These are phyloP conservation scores for Brachyhypopomus occidentalis DNA, from an alignment of 2,113 vertebrate genomes.

Conservation along the genomic window DNA sequence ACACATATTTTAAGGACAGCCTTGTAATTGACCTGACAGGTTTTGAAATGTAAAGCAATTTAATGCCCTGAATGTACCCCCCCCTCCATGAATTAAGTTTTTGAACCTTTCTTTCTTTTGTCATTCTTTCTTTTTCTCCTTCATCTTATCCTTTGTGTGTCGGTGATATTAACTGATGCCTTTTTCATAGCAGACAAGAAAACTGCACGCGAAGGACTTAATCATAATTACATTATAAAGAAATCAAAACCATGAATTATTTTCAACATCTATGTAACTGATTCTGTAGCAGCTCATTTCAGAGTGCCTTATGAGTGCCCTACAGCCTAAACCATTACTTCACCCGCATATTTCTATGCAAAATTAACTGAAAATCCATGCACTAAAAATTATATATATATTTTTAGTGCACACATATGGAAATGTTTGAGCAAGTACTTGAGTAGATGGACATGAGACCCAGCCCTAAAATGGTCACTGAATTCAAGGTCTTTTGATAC, in stretches of 20 bases:
- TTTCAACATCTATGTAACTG: background rate
- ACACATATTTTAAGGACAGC: slow-evolving; percentile 64
- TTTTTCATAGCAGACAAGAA: background rate
- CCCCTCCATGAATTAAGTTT: slow-evolving; percentile 32
- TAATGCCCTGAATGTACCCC: slow-evolving; percentile 49
- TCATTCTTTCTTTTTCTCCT: background rate
- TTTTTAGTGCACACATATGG: slow-evolving; percentile 35
- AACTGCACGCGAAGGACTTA: no score
- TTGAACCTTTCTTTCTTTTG: slow-evolving; percentile 3
- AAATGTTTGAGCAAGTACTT: slow-evolving; percentile 29
- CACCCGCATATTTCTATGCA: background rate
- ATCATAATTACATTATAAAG: no score
- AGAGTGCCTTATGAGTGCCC: background rate
- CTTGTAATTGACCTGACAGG: slow-evolving; percentile 58
- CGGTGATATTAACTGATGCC: background rate
- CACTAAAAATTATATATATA: slow-evolving; percentile 14
- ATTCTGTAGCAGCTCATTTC: background rate
- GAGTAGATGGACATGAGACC: slow-evolving; percentile 25
- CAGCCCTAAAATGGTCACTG: slow-evolving; percentile 19
- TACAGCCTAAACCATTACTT: background rate
- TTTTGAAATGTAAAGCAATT: slow-evolving; percentile 61
- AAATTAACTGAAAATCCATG: slow-evolving; percentile 1
- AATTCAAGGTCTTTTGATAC: slow-evolving; percentile 14
- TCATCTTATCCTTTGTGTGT: background rate
- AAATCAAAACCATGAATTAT: background rate